Evolutionary conservation across 2,888 invertebrate species (phyloP), one percentile per base, ranked within the genome.

Genomic region (Pasiphila rectangulata): DNA sequence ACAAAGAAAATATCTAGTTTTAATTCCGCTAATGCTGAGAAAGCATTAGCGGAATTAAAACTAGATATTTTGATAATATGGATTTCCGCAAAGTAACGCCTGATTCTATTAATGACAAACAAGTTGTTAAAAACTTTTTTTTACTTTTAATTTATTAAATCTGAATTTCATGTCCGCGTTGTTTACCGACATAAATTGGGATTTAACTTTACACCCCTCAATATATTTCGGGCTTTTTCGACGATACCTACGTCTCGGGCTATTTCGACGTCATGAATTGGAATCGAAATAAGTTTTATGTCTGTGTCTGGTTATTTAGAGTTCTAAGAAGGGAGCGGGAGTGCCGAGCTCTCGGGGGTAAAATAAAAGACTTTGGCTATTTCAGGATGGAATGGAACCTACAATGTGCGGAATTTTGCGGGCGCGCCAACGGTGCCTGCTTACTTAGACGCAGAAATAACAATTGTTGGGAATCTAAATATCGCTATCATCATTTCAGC

Each of bases 241-340:
- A 15, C 21, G 19, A 15, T 41, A 20, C 21, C 16, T 12, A n/a
- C 30, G 35, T 23, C 23, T 36, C 38, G 10, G 13, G 47, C 46
- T 54, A 57, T 54, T 51, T 39, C 39, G 21, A 49, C 36, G 36
- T 16, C 51, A 36, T 47, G 49, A 42, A 51, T 46, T 46, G 32
- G 17, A 32, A 38, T 52, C 24, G 37, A 52, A 54, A 57, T 54
- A 52, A 50, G 35, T 52, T 54, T 57, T 54, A 52, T 29, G 56
- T 47, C 54, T 30, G 21, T 21, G 3, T 19, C 19, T 2, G 51
- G 36, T 34, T 52, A 54, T 54, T 54, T 42, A 20, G 34, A 41
- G 43, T 44, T 38, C 37, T 27, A 27, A 43, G 47, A 42, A 48
- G 37, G 48, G 52, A 46, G 19, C 48, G 50, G 46, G 45, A 42